These are phyloP conservation scores for Galerucella pusilla DNA, from an alignment of 2,888 invertebrate genomes.

Conservation along the genomic window DNA sequence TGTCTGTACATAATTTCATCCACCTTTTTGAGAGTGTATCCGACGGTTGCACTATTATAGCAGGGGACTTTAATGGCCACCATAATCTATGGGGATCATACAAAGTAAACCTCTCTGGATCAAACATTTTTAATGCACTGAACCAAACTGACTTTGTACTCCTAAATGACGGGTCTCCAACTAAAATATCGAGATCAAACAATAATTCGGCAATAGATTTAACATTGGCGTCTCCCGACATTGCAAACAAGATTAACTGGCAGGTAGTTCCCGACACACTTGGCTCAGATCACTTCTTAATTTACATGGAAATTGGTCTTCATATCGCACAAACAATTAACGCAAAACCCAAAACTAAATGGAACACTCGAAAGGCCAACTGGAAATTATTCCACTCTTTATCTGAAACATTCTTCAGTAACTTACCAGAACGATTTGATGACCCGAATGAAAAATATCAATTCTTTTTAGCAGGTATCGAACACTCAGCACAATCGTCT, in stretches of 20 bases:
- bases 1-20: too few relatives aligned
- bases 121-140: too few relatives aligned
- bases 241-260: not conserved
- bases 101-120: too few relatives aligned
- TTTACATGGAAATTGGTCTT: not conserved
- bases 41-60: too few relatives aligned
- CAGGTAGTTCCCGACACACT: not conserved
- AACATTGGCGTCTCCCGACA: not conserved
- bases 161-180: too few relatives aligned
- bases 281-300: slow-evolving; percentile 2
- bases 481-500: not conserved
- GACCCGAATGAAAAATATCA: slow-evolving; percentile 1
- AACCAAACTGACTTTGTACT: too few relatives aligned
- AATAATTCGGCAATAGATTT: too few relatives aligned
- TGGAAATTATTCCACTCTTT: not conserved
- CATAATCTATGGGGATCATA: too few relatives aligned
- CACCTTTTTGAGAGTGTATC: too few relatives aligned
- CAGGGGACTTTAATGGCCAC: too few relatives aligned
- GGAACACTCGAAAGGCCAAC: not conserved
- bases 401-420: not conserved
- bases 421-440: not conserved
- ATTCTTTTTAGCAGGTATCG: not conserved
- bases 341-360: not conserved
- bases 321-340: not conserved
- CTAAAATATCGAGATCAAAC: too few relatives aligned